A percentile compares a stretch with the other conserved stretches of the same genome.
Conservation (phyloP, 1,140 invertebrate genomes). For the Drosophila orena region DNA sequence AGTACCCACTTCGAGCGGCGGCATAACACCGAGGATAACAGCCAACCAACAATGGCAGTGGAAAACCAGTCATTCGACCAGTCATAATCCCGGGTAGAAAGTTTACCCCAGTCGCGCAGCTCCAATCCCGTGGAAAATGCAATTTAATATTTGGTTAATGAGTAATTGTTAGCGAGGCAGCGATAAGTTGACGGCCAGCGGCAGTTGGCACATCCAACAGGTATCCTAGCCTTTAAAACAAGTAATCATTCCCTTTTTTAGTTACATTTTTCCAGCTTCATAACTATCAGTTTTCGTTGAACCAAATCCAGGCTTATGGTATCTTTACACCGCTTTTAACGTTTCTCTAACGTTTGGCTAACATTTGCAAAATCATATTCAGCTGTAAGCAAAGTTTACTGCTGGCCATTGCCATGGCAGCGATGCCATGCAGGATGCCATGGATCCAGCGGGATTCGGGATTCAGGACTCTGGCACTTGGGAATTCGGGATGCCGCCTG, state of each 20-base stretch:
- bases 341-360: background rate
- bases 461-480: background rate
- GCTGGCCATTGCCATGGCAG: conserved; percentile 12
- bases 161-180: background rate
- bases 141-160: conserved; percentile 49
- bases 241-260: background rate
- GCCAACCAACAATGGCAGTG: conserved; percentile 32
- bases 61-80: conserved; percentile 45
- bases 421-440: background rate
- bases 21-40: conserved; percentile 49
- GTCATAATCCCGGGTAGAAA: conserved; percentile 40
- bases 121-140: conserved; percentile 10
- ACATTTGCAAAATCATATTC: background rate
- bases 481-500: background rate
- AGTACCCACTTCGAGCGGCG: conserved; percentile 43
- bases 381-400: conserved; percentile 19
- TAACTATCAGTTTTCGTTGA: background rate
- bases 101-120: conserved; percentile 31
- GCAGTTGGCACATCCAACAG: background rate
- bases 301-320: conserved; percentile 2
- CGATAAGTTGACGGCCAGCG: background rate
- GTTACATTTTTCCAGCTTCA: background rate
- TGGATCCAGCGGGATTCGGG: conserved; percentile 4
- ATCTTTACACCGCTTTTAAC: background rate
- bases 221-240: background rate